Conservation (phyloP, 2,888 invertebrate genomes). For the Megaustenia siamemsis region DNA sequence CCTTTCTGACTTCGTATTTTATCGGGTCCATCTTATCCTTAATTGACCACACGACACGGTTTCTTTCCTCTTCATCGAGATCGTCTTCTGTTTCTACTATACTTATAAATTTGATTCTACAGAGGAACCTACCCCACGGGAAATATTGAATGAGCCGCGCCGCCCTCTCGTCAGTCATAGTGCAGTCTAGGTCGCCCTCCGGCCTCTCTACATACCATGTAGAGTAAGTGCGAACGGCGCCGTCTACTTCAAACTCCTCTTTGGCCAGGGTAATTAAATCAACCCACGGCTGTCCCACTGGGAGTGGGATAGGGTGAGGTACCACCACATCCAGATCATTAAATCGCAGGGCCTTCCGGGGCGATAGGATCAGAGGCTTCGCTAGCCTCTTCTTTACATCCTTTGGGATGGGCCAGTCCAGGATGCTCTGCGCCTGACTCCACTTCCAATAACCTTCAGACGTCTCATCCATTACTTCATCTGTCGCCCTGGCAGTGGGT, state of each 20-base stretch:
- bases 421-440: background rate
- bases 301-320: background rate
- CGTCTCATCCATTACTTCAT: background rate
- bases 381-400: background rate
- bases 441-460: too few species aligned
- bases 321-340: background rate
- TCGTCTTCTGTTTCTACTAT: background rate
- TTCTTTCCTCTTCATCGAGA: background rate
- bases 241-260: background rate
- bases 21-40: background rate
- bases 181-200: background rate
- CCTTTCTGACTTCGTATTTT: background rate
- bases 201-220: background rate
- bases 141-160: background rate
- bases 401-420: background rate
- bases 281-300: background rate
- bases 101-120: background rate
- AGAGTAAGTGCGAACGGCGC: background rate
- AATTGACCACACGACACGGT: too few species aligned
- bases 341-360: background rate
- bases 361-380: background rate
- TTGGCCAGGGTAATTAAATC: background rate
- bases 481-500: background rate
- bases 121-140: background rate
- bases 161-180: conserved; percentile 12